Conservation (phyloP, 1,140 invertebrate genomes). For the Rhynchophorus ferrugineus region DNA sequence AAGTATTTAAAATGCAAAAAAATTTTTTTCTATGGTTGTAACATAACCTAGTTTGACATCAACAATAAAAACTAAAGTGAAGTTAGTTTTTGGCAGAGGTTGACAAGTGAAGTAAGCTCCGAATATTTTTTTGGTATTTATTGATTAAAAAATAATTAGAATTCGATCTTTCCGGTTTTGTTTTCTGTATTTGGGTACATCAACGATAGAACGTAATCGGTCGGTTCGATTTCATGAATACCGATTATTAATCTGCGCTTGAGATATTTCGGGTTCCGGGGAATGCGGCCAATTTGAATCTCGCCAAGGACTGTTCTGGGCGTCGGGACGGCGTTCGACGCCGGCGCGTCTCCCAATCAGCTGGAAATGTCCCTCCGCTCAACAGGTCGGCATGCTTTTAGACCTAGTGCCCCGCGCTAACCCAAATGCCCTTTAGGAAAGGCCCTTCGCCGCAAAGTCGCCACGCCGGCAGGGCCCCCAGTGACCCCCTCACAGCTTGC, state of each 20-base stretch:
- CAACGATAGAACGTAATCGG: no score
- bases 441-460: slow-evolving; percentile 9
- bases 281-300: no score
- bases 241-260: no score
- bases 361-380: slow-evolving; percentile 36
- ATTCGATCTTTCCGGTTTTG: no score
- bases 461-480: slow-evolving; percentile 19
- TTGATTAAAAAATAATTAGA: no score
- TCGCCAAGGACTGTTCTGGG: no score
- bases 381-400: slow-evolving; percentile 40
- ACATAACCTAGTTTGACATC: neutral
- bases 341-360: slow-evolving; percentile 31
- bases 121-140: no score
- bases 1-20: neutral
- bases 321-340: slow-evolving; percentile 14
- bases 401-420: slow-evolving; percentile 21
- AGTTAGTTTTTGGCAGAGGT: no score
- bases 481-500: slow-evolving; percentile 45
- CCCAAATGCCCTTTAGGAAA: slow-evolving; percentile 36
- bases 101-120: no score
- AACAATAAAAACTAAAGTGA: slow-evolving; percentile 5
- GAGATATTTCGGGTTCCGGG: no score
- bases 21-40: neutral
- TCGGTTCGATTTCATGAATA: no score
- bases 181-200: no score